Evolutionary conservation across 2,888 invertebrate species (phyloP).

Genomic region (Leptinotarsa juncta): DNA sequence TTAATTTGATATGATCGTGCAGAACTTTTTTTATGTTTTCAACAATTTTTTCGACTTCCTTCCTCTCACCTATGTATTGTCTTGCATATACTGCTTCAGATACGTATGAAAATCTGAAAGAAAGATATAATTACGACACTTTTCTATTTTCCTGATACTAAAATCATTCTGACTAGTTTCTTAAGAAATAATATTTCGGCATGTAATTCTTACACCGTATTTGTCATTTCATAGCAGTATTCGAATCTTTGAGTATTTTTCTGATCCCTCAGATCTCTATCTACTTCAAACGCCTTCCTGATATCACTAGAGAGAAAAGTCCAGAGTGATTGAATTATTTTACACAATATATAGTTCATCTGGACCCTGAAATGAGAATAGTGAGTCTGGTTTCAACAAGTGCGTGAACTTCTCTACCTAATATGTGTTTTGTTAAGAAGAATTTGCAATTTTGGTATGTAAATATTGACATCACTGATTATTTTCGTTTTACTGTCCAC

Average conservation of each 20-base stretch:
- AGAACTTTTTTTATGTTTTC: slow-evolving; percentile 46
- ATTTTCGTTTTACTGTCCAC: slow-evolving; percentile 35
- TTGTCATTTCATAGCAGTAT: slow-evolving; percentile 48
- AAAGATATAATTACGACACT: no score
- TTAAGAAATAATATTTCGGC: neutral
- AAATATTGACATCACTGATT: slow-evolving; percentile 27
- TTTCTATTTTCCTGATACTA: no score
- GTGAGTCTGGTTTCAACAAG: neutral
- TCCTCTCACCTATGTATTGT: slow-evolving; percentile 40
- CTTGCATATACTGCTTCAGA: slow-evolving; percentile 46
- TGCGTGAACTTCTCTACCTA: slow-evolving; percentile 36
- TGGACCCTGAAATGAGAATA: slow-evolving; percentile 37
- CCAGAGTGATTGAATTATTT: slow-evolving; percentile 41
- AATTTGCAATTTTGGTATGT: slow-evolving; percentile 38
- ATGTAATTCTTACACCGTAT: slow-evolving; percentile 45
- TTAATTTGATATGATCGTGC: slow-evolving; percentile 42
- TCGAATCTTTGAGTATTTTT: slow-evolving; percentile 34
- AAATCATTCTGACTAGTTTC: no score
- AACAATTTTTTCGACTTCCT: slow-evolving; percentile 48
- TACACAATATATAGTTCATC: slow-evolving; percentile 50
- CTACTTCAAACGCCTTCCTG: slow-evolving; percentile 42
- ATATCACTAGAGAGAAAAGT: slow-evolving; percentile 43
- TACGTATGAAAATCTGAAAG: slow-evolving; percentile 41
- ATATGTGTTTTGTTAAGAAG: slow-evolving; percentile 40
- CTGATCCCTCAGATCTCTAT: slow-evolving; percentile 28